Evolutionary conservation across 2,888 invertebrate species (phyloP), one percentile per base, ranked within the genome.

Genomic region (Lingula anatina): DNA sequence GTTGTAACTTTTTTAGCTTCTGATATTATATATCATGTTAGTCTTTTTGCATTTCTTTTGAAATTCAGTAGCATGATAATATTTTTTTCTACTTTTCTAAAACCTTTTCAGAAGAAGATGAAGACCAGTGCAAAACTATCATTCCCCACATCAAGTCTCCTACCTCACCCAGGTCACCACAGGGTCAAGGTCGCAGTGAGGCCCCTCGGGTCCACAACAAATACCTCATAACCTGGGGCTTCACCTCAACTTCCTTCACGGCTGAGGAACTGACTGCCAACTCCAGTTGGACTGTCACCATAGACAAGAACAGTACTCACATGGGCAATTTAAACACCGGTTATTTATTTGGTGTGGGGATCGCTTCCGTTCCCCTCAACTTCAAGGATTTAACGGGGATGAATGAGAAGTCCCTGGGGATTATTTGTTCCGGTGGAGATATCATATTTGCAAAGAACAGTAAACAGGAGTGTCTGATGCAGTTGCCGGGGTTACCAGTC

Each of bases 281-380:
- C 44, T 56, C 64, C 20, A 59, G 65, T 43, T 71, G 71, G 73
- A 64, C 68, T 0, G 64, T 73, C 20, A 65, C 66, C 12, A 55
- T 73, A 2, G 68, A 68, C 55, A 61, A 62, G 38, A 71, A 73
- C 55, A 54, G 62, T 18, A 62, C 60, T 47, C 67, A 68, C 38
- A 60, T 65, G 39, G 68, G 67, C 20, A 63, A 68, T 52, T 51
- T 63, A 31, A 63, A 61, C 40, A 54, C 61, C 36, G 69, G 70
- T 15, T 73, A 70, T 53, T 57, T 70, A n/a, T 73, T 73, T 54
- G 73, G 71, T 12, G 65, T 68, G 4, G 73, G 73, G 25, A 60
- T 73, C 12, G 57, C 70, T 2, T 60, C 57, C 12, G 63, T 64
- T 23, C 53, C 56, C 36, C 60, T 71, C 15, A 60, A 48, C 31